Percentiles rank a stretch among this genome's conserved stretches.
Conservation (phyloP, 1,140 invertebrate species). For the Anastatus disparis region DNA sequence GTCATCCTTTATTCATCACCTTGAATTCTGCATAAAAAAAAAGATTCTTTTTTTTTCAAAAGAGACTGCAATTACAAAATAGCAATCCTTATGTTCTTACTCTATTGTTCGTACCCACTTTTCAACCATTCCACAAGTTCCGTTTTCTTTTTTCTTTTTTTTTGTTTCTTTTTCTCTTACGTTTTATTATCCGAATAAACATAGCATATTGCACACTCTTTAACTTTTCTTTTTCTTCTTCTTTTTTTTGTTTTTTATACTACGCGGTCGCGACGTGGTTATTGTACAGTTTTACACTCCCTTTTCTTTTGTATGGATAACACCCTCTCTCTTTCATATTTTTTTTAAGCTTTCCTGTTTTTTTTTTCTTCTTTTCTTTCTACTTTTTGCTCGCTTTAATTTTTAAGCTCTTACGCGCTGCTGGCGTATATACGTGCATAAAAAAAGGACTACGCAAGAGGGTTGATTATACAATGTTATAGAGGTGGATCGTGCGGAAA, state of each 20-base stretch:
- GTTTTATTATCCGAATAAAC: constrained; percentile 38
- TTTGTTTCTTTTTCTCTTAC: constrained; percentile 39
- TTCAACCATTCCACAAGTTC: constrained; percentile 7
- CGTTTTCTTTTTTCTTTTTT: constrained; percentile 35
- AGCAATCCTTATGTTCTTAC: background rate
- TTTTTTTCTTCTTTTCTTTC: background rate
- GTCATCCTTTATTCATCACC: no score
- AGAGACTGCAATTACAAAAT: no score
- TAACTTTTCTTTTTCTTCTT: background rate
- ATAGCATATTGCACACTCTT: constrained; percentile 24
- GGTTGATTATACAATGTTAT: no score
- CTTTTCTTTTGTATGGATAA: constrained; percentile 3
- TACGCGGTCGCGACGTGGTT: background rate
- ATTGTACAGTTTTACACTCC: background rate
- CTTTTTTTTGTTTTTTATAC: background rate
- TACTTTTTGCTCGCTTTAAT: no score
- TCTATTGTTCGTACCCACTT: background rate
- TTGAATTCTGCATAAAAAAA: no score
- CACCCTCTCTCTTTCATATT: background rate
- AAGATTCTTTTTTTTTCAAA: no score
- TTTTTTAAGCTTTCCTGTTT: background rate
- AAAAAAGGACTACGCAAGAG: no score
- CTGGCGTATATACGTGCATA: no score
- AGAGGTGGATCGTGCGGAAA: no score
- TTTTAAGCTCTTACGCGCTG: no score